Base-by-base conservation (phyloP, 1,140 invertebrate genomes). In the Drosophila arizonae region DNA sequence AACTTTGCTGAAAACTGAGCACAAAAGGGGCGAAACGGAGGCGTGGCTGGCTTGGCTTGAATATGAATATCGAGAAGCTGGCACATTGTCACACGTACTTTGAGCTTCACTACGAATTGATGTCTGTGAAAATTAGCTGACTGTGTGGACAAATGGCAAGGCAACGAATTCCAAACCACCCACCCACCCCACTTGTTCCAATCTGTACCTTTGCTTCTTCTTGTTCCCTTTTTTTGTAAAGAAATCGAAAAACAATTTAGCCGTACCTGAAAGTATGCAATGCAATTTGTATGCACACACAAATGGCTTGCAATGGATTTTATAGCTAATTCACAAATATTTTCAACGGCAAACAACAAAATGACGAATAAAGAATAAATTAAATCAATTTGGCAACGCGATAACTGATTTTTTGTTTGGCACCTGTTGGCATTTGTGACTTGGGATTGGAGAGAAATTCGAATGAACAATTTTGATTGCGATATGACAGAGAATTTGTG, bases 41-140 rank as follows among this genome's bases (percentile, higher is more conserved):
- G 57, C 43, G 43, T 45, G 46, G 39, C n/a, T 45, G 0, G 10
- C 3, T 24, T 57, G 33, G 45, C 30, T 46, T 13, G 65, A 73
- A 69, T 62, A 70, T 74, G 72, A 68, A 58, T 70, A 70, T 69
- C 56, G 50, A 43, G 41, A 28, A 62, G 11, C 15, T 52, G 4
- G 13, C 24, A 71, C 84, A 88, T 87, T 87, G 79, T 87, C 82
- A 87, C 82, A 87, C 82, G 82, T 87, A 88, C 74, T 86, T 86
- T 54, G 66, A 45, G 70, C 75, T 46, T 33, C 60, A 55, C 58
- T 58, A n/a, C 45, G 72, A 88, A 87, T 88, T 84, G 82, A 87
- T 87, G 82, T 84, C 82, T 87, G 88, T 88, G 82, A 87, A 87
- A 87, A 87, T 87, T 87, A 87, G 82, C 82, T 79, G 69, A 39